Evolutionary conservation across 2,113 vertebrate species (phyloP).

Genomic region (Podarcis cretensis): DNA sequence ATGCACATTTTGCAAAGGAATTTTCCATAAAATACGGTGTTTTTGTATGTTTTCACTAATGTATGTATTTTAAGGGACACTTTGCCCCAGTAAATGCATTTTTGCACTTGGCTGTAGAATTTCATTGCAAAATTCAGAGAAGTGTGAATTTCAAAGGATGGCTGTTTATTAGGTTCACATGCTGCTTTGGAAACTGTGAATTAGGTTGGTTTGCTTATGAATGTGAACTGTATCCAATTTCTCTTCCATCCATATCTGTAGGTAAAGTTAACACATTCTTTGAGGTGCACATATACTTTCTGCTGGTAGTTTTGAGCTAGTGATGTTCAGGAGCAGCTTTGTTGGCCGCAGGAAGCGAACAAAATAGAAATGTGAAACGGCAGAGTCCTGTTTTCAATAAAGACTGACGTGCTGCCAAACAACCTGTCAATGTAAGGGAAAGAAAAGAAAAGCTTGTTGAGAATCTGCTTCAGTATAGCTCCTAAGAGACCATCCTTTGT

Average conservation of each 20-base stretch:
- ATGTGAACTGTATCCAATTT: too few relatives aligned
- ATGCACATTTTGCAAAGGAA: too few relatives aligned
- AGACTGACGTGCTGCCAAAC: conserved; percentile 28
- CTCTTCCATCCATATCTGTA: background rate
- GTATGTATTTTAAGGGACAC: too few relatives aligned
- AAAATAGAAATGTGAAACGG: conserved; percentile 28
- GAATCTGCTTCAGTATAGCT: conserved; percentile 41
- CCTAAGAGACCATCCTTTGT: conserved; percentile 16
- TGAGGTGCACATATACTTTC: background rate
- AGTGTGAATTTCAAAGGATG: too few relatives aligned
- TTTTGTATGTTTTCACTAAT: too few relatives aligned
- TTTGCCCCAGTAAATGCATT: too few relatives aligned
- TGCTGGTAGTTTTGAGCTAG: conserved; percentile 7
- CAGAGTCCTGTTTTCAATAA: conserved; percentile 8
- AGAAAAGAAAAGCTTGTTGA: conserved; percentile 41
- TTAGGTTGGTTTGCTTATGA: too few relatives aligned
- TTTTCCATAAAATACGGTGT: too few relatives aligned
- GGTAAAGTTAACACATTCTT: conserved; percentile 35
- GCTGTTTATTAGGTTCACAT: too few relatives aligned
- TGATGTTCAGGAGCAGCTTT: background rate
- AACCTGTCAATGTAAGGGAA: conserved; percentile 41
- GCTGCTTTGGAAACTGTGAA: too few relatives aligned
- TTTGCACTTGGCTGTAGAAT: too few relatives aligned
- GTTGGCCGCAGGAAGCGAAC: conserved; percentile 41
- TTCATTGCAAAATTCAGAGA: too few relatives aligned